These are phyloP conservation scores for Dermatemys mawii DNA, from an alignment of 2,113 vertebrate species.

Conservation along the genomic window DNA sequence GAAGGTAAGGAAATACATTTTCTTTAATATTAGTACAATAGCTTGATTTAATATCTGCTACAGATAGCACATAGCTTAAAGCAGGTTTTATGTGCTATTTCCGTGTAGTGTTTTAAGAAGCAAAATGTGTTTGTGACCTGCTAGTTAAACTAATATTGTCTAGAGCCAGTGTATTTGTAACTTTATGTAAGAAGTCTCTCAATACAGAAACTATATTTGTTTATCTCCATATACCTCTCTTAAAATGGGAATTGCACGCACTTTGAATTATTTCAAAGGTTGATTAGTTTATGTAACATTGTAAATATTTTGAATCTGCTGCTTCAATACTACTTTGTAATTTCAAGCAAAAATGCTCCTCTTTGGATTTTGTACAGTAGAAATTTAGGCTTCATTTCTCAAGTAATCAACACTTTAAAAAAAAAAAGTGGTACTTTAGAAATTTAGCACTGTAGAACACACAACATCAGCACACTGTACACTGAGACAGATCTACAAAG, in stretches of 20 bases:
- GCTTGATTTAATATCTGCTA: neutral
- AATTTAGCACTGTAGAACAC: rapidly evolving
- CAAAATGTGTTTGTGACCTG: neutral
- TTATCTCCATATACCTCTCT: neutral
- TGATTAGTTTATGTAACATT: neutral
- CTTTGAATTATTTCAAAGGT: neutral
- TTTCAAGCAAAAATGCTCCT: neutral
- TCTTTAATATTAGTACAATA: neutral
- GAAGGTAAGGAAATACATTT: neutral
- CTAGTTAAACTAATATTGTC: neutral
- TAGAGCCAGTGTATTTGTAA: neutral
- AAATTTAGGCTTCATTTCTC: neutral
- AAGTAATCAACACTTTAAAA: neutral
- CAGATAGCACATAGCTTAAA: too few relatives aligned
- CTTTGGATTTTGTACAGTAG: neutral
- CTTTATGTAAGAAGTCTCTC: neutral
- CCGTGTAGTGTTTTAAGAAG: neutral
- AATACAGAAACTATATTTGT: neutral
- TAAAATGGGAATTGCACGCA: neutral
- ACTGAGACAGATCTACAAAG: neutral
- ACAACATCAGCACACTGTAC: neutral
- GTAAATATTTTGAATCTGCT: neutral
- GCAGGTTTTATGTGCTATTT: neutral
- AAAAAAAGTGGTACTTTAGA: neutral
- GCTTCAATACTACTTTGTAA: neutral